These are phyloP conservation scores for Disparrhopalites patrizii DNA, from an alignment of 2,888 invertebrate species.

Conservation along the genomic window DNA sequence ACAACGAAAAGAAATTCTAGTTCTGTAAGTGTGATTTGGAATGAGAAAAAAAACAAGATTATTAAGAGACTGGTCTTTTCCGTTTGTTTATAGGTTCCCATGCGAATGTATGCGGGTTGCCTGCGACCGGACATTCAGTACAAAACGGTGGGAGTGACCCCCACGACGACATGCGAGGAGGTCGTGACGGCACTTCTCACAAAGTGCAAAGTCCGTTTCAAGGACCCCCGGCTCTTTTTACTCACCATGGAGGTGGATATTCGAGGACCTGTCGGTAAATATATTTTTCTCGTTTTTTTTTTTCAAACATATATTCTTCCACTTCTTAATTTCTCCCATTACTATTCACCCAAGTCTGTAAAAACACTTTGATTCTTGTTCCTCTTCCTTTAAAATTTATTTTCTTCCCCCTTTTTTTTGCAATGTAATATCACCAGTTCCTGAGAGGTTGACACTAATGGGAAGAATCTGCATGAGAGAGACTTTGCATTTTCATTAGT, in stretches of 20 bases:
- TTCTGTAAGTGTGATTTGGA: too few relatives aligned
- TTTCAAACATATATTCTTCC: too few relatives aligned
- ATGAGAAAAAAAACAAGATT: not conserved
- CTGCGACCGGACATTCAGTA: slow-evolving; percentile 91
- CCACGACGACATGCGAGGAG: slow-evolving; percentile 80
- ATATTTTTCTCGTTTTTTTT: not conserved
- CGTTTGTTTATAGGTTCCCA: slow-evolving; percentile 68
- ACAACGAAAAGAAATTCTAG: too few relatives aligned
- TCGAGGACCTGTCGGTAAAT: slow-evolving; percentile 60
- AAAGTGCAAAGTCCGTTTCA: slow-evolving; percentile 85
- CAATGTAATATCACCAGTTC: too few relatives aligned
- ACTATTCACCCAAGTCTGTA: too few relatives aligned
- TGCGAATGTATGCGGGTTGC: slow-evolving; percentile 85
- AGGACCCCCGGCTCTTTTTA: slow-evolving; percentile 88
- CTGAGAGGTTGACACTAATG: not conserved
- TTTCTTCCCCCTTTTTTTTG: too few relatives aligned
- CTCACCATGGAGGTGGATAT: slow-evolving; percentile 92
- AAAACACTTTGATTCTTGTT: too few relatives aligned
- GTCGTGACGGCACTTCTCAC: slow-evolving; percentile 77
- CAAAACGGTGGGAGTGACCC: slow-evolving; percentile 86
- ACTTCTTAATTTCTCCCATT: not conserved
- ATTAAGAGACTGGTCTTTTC: not conserved
- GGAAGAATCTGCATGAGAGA: not conserved
- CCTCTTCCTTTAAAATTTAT: too few relatives aligned
- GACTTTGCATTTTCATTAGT: not conserved